These are phyloP conservation scores for Cnemophilus loriae DNA, from an alignment of 2,113 vertebrate genomes.

Conservation along the genomic window DNA sequence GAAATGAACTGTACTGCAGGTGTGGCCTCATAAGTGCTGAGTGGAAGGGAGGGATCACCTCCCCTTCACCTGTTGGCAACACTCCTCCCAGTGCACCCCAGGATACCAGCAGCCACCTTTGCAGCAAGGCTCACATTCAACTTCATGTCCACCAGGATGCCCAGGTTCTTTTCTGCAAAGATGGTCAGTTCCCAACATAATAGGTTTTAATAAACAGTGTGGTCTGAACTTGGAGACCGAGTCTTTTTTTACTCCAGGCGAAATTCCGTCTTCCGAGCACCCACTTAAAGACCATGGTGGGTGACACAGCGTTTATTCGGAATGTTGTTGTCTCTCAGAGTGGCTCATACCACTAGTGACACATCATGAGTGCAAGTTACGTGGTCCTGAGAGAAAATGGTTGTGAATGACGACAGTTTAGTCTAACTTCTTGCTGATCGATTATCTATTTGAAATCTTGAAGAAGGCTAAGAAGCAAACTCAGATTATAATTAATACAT, in stretches of 20 bases:
- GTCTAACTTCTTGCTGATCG: background rate
- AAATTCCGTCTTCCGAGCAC: background rate
- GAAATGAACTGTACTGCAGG: background rate
- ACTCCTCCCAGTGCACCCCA: background rate
- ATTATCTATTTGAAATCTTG: background rate
- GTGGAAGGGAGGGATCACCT: background rate
- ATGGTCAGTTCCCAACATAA: background rate
- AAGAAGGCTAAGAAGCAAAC: background rate
- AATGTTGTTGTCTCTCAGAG: background rate
- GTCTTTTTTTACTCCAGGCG: background rate
- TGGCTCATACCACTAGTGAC: background rate
- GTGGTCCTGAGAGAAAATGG: background rate
- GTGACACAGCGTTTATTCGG: background rate
- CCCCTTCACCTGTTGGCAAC: background rate
- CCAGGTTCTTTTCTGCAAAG: background rate
- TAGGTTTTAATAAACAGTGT: background rate
- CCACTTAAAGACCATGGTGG: background rate
- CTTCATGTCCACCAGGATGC: background rate
- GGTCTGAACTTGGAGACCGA: background rate
- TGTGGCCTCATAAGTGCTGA: background rate
- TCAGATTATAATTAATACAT: background rate
- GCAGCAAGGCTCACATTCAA: background rate
- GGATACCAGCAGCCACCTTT: background rate
- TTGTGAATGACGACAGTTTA: background rate
- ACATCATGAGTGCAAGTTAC: background rate